Base-by-base conservation (phyloP, 2,888 invertebrate genomes). In the Callinectes sapidus region DNA sequence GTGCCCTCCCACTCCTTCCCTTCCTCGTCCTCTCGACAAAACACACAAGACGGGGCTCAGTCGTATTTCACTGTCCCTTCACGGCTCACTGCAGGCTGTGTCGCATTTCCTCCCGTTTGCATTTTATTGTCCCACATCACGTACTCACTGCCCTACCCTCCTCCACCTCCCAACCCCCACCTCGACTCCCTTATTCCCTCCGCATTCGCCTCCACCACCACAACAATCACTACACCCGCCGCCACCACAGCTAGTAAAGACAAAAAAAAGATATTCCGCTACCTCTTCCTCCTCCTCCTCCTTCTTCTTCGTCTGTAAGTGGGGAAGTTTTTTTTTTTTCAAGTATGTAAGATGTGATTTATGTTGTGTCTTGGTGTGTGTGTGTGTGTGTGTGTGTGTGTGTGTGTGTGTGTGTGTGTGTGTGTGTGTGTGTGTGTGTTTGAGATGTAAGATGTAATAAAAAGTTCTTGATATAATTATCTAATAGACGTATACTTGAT, bases 71-170 rank as follows among this genome's bases (percentile, higher is more conserved):
- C 81, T 35, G 81, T 81, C 81, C 35, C 81, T 81, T 35, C 81
- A 81, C 35, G 81, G 81, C 81, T 81, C 81, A 81, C 81, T 81
- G 81, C 35, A 81, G n/a, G 16, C 35, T 81, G 81, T 81, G 81
- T 81, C 81, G 81, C 81, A 81, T 81, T 81, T 81, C 81, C 81
- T 81, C 81, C 81, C 48, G 48, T 55, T 87, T 54, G 54, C 48
- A 55, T 87, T 55, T 48, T 55, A 35, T 54, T 87, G 48, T 48
- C 42, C n/a, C 32, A 48, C 87, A 87, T 87, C 87, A 87, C 87
- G 28, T 87, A 14, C n/a, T 35, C 87, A 87, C 35, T 13, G 32
- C 14, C 28, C 48, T 28, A 13, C n/a, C 87, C 23, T 13, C 48
- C 87, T 28, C 23, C 5, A 13, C 35, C 86, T 35, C 48, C 42